These are phyloP conservation scores for Marmota monax DNA, from an alignment of 2,113 vertebrate species.

Conservation along the genomic window DNA sequence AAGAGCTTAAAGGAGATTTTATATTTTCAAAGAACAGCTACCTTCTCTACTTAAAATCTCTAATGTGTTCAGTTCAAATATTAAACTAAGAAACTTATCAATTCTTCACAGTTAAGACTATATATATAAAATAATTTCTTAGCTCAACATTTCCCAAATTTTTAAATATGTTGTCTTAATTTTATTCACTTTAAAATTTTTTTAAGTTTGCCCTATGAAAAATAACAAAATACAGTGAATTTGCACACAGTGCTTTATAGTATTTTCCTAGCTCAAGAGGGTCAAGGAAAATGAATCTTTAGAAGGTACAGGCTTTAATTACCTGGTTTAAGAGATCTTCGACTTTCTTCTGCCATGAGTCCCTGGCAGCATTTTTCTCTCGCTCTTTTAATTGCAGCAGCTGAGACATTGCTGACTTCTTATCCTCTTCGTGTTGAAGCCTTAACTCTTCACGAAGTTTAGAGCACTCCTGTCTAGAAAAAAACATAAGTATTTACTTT, in stretches of 20 bases:
- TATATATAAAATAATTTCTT: background rate
- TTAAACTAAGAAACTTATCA: slow-evolving; percentile 8
- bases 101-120: slow-evolving; percentile 2
- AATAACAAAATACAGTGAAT: background rate
- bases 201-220: background rate
- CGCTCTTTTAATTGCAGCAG: slow-evolving; percentile 95
- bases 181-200: background rate
- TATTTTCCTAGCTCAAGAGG: background rate
- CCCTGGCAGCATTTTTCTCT: slow-evolving; percentile 93
- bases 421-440: slow-evolving; percentile 96
- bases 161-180: background rate
- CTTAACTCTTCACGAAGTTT: slow-evolving; percentile 96
- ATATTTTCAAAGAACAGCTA: background rate
- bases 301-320: slow-evolving; percentile 42
- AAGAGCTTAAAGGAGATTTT: slow-evolving; percentile 30
- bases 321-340: slow-evolving; percentile 99
- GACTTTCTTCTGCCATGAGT: slow-evolving; percentile 99
- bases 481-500: background rate
- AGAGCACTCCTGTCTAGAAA: slow-evolving; percentile 95
- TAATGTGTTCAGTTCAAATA: slow-evolving; percentile 40
- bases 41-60: slow-evolving; percentile 27
- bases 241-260: background rate
- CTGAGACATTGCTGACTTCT: slow-evolving; percentile 93
- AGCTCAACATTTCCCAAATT: background rate
- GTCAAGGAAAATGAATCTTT: background rate